Base-by-base conservation (phyloP, 2,797 vertebrate genomes). In the Falco berigora region DNA sequence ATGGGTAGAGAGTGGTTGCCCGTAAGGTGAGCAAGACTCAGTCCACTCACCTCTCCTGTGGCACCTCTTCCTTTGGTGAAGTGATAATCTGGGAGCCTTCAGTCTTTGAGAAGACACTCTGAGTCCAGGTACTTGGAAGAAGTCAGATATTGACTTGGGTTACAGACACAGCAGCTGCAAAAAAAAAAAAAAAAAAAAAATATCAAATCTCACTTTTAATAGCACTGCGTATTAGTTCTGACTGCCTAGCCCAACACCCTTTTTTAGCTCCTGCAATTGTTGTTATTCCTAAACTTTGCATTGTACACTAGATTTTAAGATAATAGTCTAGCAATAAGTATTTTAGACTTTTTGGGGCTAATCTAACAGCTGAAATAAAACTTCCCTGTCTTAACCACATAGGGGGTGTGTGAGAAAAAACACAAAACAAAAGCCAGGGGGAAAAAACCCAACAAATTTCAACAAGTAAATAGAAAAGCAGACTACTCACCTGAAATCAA, bases 321-420 rank as follows among this genome's bases (percentile, higher is more conserved):
- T 61, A 76, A 38, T 20, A 59, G 5, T 67, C 47, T 74, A 7
- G 21, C 76, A 90, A 47, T 38, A 47, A 7, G 4, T 61, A 40
- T 67, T 88, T 86, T 86, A 52, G 50, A 30, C 12, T 69, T 23
- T 52, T 85, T 55, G n/a, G 9, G 9, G 10, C 8, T 82, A 62
- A 28, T 67, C 12, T 25, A 59, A 53, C 6, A 38, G 25, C 16
- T 47, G 34, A 91, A 63, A 71, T 50, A 42, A 88, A 66, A 20
- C 6, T 53, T 9, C 8, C 10, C 4, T 6, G 24, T 66, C 23
- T 76, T 85, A 55, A 32, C 90, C 14, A 63, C 10, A 27, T 4
- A 38, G 5, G 4, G 4, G 9, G 66, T 0, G 1, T 13, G 1
- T 52, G n/a, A 50, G 66, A 83, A 77, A 63, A 2, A 14, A 10